phyloP scores from a whole-genome alignment of 2,797 vertebrate genomes.

The Falco naumanni region DNA sequence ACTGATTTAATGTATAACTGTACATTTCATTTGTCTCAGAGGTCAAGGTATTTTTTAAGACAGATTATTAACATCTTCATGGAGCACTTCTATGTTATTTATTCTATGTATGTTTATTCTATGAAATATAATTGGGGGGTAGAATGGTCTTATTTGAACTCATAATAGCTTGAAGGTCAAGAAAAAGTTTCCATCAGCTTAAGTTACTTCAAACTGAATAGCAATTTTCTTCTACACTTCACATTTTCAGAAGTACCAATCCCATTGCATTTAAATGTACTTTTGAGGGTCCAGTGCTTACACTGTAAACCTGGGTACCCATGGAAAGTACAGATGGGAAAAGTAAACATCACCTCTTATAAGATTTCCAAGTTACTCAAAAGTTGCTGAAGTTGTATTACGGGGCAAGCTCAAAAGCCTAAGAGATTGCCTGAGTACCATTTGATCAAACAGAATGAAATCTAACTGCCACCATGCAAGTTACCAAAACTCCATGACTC shows the following conservation, averaged over 20 bases:
- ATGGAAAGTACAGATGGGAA: background rate
- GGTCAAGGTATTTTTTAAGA: background rate
- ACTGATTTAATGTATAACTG: background rate
- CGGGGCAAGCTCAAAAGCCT: background rate
- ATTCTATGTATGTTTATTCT: background rate
- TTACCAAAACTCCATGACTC: background rate
- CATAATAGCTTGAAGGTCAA: background rate
- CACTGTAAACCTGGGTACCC: background rate
- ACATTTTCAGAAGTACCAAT: background rate
- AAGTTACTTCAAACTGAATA: background rate
- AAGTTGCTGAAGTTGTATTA: background rate
- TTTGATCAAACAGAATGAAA: background rate
- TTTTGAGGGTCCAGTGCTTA: background rate
- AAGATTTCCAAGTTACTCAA: background rate
- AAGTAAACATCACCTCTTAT: constrained; percentile 26
- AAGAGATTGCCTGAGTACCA: background rate
- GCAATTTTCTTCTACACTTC: background rate
- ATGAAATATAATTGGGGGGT: background rate
- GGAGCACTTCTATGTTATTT: background rate
- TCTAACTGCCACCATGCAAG: background rate
- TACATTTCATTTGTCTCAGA: background rate
- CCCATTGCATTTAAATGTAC: background rate
- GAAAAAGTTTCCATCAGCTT: background rate
- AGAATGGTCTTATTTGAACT: background rate
- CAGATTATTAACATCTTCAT: background rate